phyloP scores from a whole-genome alignment of 2,113 vertebrate species.

The Pelmatolapia mariae region DNA sequence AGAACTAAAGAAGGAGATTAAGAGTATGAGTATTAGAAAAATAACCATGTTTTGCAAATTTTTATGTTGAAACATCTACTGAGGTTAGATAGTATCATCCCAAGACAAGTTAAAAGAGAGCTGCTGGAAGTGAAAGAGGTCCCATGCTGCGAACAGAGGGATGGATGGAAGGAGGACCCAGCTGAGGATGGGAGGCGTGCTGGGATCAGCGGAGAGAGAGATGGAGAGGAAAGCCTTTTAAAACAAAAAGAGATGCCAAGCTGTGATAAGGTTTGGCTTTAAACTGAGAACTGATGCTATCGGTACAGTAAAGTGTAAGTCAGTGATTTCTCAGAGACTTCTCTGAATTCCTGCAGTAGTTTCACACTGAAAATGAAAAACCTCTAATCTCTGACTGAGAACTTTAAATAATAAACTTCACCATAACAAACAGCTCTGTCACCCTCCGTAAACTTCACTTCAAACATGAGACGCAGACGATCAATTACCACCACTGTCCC shows the following conservation, averaged over 20 bases:
- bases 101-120: not conserved
- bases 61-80: not conserved
- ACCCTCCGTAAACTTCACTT: not conserved
- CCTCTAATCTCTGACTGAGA: not conserved
- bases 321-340: not conserved
- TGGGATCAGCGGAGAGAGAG: not conserved
- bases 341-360: not conserved
- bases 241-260: constrained; percentile 13
- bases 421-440: not conserved
- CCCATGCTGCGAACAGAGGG: not conserved
- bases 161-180: not conserved
- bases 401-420: not conserved
- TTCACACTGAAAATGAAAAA: not conserved
- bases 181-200: not conserved
- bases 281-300: not conserved
- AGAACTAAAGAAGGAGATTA: not conserved
- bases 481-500: not conserved
- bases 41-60: not conserved
- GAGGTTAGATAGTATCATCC: not conserved
- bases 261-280: constrained; percentile 26
- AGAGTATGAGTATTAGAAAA: not conserved
- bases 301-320: not conserved
- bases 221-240: not conserved
- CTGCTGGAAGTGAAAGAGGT: not conserved
- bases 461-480: not conserved